Base-by-base conservation (phyloP, 2,113 vertebrate genomes). In the Phodopus roborovskii region DNA sequence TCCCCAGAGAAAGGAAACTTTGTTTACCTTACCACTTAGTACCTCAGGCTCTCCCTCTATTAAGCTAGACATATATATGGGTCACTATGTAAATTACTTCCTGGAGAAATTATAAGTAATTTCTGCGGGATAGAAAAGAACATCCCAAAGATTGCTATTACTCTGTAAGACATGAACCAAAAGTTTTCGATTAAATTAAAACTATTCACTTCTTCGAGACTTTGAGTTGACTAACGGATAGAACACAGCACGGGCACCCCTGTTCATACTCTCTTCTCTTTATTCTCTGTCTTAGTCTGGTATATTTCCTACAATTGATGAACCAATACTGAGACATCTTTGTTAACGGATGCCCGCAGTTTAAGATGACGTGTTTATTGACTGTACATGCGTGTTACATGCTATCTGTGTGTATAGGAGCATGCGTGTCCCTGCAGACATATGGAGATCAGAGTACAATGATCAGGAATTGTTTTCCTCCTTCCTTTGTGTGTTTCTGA, bases 71-170 rank as follows among this genome's bases (percentile, higher is more conserved):
- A 77, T 58, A 33, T 39, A 13, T 75, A 20, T 50, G 81, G 53
- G 75, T 26, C 78, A 28, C 7, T 53, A 92, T 42, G 90, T 66
- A 78, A 92, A 84, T 64, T 4, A 78, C 77, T 92, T 81, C 75
- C 24, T 88, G 60, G 42, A 84, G 36, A 87, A 77, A 87, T 16
- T 85, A 12, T 36, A 64, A 78, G 71, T 60, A 58, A 88, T 58
- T 92, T 85, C n/a, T 94, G 50, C 75, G 91, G 28, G 9, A 30
- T 93, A 71, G 87, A 88, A 95, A 89, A 89, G 33, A 20, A 68
- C 86, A 86, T 90, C 20, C 36, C 45, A 73, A 75, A 81, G 78
- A 3, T 53, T 62, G 45, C 53, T 86, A 74, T 74, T 81, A 64
- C 11, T 28, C 19, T 75, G 13, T 50, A 91, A 71, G 56, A 70